Base-by-base conservation (phyloP, 1,140 invertebrate genomes). In the Homarus americanus region DNA sequence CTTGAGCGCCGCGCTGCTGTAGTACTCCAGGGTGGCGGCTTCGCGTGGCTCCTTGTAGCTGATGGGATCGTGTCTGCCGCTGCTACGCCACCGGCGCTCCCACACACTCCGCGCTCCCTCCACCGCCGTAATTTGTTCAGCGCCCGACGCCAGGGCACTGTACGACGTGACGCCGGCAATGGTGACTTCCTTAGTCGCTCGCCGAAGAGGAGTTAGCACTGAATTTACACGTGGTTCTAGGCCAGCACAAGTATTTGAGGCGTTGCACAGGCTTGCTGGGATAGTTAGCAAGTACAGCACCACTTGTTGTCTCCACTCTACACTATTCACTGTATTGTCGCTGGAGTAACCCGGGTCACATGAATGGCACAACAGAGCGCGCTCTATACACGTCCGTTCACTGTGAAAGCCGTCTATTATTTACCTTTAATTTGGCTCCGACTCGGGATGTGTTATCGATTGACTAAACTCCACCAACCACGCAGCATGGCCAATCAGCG, bases 161-260 rank as follows among this genome's bases (percentile, higher is more conserved):
- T 85, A 92, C 17, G 92, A 87, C 63, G 63, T 69, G 80, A 87
- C 87, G 92, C 93, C 87, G 53, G 87, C 87, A 89, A 93, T 87
- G 87, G 92, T 91, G 94, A 94, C 91, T 94, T 95, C 91, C 95
- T 95, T 32, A 94, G 96, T 76, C 38, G 49, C 87, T 15, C 69
- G 63, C 87, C 90, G 15, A 49, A 49, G 15, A n/a, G n/a, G n/a
- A n/a, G 20, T 58, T 4, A 58, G 53, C 53, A 58, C 53, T 58
- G 20, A 58, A 58, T 20, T 20, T 5, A 69, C 63, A 69, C 63
- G 63, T 32, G 63, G n/a, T 69, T 69, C 7, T 12, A 24, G 24
- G 63, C 63, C n/a, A 20, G 44, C 44, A 24, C 53, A 4, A n/a
- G 53, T 20, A 20, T 58, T 58, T 20, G 17, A 53, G 36, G 12